Evolutionary conservation across 2,113 vertebrate genomes (phyloP).

Genomic region (Micromys minutus): DNA sequence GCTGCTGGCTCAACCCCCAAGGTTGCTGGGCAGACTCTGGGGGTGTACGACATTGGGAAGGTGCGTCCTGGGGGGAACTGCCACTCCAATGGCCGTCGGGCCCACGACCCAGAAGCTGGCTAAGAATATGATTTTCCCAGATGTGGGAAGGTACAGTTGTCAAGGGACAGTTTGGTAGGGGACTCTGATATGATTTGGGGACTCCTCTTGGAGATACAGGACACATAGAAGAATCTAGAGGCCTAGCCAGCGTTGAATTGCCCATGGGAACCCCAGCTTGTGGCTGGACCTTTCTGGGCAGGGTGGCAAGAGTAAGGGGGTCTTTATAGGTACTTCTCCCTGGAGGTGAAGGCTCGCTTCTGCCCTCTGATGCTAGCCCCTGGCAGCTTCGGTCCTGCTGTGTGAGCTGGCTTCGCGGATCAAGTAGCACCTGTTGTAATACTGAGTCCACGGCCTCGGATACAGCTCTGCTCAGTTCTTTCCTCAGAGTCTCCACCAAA

Average conservation of each 20-base stretch:
- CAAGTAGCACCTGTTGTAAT: constrained; percentile 87
- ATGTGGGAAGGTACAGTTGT: constrained; percentile 78
- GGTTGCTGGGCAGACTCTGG: constrained; percentile 83
- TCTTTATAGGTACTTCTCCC: constrained; percentile 55
- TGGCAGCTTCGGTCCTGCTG: constrained; percentile 31
- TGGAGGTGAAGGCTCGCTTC: constrained; percentile 39
- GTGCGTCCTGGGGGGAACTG: constrained; percentile 75
- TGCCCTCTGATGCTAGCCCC: background rate
- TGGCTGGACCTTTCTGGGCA: background rate
- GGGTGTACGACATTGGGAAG: constrained; percentile 81
- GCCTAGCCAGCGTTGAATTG: constrained; percentile 84
- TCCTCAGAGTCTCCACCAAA: constrained; percentile 90
- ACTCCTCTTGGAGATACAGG: constrained; percentile 77
- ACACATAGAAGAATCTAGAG: constrained; percentile 76
- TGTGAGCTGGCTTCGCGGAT: constrained; percentile 77
- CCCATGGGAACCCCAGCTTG: constrained; percentile 82
- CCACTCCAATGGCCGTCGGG: constrained; percentile 82
- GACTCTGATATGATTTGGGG: constrained; percentile 84
- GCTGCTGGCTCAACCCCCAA: constrained; percentile 88
- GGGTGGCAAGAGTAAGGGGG: constrained; percentile 24
- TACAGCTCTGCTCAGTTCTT: constrained; percentile 89
- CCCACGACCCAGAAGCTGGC: constrained; percentile 88
- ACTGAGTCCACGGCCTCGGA: constrained; percentile 91
- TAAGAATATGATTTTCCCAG: constrained; percentile 89
- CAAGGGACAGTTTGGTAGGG: constrained; percentile 84